Percentiles rank a stretch among this genome's conserved stretches.
These are phyloP conservation scores for Pantherophis alleghaniensis DNA, from an alignment of 2,797 vertebrate genomes.

Conservation along the genomic window DNA sequence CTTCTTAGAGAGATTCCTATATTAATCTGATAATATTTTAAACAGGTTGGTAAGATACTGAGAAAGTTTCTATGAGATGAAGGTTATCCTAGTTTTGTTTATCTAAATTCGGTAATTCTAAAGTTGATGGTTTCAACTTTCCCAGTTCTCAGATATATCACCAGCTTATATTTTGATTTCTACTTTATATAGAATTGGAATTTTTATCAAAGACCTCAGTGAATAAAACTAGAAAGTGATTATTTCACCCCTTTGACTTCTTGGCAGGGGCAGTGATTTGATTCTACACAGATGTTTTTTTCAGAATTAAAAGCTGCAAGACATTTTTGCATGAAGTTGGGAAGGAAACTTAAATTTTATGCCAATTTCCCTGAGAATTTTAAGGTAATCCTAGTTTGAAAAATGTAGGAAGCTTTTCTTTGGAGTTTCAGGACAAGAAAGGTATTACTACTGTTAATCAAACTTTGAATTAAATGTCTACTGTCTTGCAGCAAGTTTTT, in stretches of 20 bases:
- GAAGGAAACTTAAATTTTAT: background rate
- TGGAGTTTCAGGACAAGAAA: background rate
- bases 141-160: background rate
- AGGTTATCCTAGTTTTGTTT: background rate
- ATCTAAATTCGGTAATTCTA: background rate
- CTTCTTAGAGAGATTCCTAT: background rate
- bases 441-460: background rate
- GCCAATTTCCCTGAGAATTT: background rate
- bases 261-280: background rate
- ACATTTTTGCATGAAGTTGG: background rate
- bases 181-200: background rate
- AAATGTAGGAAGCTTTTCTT: background rate
- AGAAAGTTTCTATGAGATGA: background rate
- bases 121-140: background rate
- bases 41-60: background rate
- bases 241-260: background rate
- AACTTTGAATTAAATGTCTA: background rate
- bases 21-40: background rate
- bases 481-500: background rate
- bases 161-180: background rate
- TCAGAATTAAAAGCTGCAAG: background rate
- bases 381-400: background rate
- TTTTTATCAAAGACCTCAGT: background rate
- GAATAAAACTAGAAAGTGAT: background rate
- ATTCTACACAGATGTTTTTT: background rate